These are phyloP conservation scores for Neoascia interrupta DNA, from an alignment of 2,888 invertebrate genomes.

Conservation along the genomic window DNA sequence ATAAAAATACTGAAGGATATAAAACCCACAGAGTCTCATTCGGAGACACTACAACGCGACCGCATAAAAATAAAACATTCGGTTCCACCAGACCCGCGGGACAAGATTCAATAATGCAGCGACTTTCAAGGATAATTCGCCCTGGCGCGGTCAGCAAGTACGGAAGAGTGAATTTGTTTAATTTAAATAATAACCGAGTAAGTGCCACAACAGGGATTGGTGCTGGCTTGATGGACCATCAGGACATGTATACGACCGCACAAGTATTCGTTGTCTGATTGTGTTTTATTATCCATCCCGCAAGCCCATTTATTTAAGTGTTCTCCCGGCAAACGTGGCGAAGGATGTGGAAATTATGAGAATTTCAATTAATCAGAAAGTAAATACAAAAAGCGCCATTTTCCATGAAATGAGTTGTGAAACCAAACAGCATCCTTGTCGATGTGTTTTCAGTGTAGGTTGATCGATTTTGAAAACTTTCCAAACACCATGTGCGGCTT, in stretches of 20 bases:
- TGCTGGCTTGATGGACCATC: too few species aligned
- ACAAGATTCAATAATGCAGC: slow-evolving; percentile 58
- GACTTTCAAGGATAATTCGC: slow-evolving; percentile 56
- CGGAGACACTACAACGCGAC: slow-evolving; percentile 40
- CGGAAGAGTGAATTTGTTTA: slow-evolving; percentile 56
- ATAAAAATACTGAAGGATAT: slow-evolving; percentile 36
- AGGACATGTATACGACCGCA: too few species aligned
- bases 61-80: slow-evolving; percentile 39
- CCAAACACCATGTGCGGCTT: too few species aligned
- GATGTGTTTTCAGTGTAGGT: neutral
- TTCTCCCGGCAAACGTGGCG: too few species aligned
- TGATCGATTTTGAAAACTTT: neutral
- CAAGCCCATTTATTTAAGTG: too few species aligned
- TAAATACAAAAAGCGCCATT: too few species aligned
- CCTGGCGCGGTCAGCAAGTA: slow-evolving; percentile 46
- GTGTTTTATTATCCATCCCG: too few species aligned
- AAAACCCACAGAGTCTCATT: slow-evolving; percentile 32
- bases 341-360: slow-evolving; percentile 28
- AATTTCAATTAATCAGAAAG: slow-evolving; percentile 30
- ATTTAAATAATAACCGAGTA: slow-evolving; percentile 55
- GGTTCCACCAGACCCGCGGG: neutral
- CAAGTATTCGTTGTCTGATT: too few species aligned
- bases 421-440: neutral
- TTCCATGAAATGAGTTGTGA: neutral
- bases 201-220: too few species aligned